These are phyloP conservation scores for Caenorhabditis briggsae DNA, from an alignment of 1,140 invertebrate genomes.

Conservation along the genomic window DNA sequence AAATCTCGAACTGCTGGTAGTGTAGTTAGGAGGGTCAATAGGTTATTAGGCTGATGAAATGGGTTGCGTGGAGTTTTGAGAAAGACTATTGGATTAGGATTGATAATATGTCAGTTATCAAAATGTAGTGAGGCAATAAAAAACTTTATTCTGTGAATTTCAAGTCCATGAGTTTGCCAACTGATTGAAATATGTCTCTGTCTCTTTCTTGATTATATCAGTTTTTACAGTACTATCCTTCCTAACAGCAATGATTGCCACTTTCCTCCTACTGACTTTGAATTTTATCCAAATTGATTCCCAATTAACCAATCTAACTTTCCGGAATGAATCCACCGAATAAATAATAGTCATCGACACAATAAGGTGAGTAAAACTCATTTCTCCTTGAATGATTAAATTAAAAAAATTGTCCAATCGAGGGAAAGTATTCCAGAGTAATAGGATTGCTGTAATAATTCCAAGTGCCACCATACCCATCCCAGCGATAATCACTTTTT, in stretches of 20 bases:
- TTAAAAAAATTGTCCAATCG: background rate
- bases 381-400: background rate
- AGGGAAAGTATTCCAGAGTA: background rate
- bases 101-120: too few species aligned
- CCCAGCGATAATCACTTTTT: background rate
- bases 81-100: too few species aligned
- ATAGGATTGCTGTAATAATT: background rate
- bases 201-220: background rate
- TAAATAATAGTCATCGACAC: background rate
- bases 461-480: background rate
- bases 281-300: background rate
- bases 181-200: constrained; percentile 1
- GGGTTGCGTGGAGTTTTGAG: too few species aligned
- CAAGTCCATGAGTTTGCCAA: background rate
- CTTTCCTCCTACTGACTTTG: background rate
- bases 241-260: background rate
- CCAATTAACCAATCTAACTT: background rate
- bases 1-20: too few species aligned
- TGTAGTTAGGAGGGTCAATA: too few species aligned
- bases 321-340: background rate
- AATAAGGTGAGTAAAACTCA: background rate
- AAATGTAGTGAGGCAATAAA: too few species aligned
- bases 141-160: background rate
- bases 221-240: background rate
- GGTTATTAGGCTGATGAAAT: too few species aligned